phyloP scores from a whole-genome alignment of 2,113 vertebrate species.

The Etheostoma cragini region DNA sequence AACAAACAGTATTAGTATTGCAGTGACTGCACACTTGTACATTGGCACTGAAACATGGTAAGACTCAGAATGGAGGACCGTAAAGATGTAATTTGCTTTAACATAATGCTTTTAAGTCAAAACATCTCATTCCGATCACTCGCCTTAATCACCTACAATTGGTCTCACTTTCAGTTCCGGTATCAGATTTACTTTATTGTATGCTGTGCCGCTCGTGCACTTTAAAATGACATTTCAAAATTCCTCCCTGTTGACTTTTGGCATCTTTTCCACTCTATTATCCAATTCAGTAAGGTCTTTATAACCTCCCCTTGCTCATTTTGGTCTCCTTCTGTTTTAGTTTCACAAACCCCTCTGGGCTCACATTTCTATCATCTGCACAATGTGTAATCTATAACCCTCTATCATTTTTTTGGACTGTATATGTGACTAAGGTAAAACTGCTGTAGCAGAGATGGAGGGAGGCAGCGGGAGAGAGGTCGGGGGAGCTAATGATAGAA shows the following conservation, averaged over 20 bases:
- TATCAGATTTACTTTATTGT: constrained; percentile 21
- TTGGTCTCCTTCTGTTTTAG: constrained; percentile 20
- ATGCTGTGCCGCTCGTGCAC: background rate
- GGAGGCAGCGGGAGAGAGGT: constrained; percentile 31
- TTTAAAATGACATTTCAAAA: constrained; percentile 41
- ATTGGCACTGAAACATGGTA: background rate
- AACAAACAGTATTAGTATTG: background rate
- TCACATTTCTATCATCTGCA: constrained; percentile 35
- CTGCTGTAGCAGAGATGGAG: constrained; percentile 34
- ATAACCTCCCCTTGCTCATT: constrained; percentile 20
- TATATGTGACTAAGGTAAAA: constrained; percentile 47
- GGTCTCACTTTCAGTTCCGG: constrained; percentile 1
- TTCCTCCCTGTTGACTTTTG: constrained; percentile 48
- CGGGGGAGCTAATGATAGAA: constrained; percentile 63
- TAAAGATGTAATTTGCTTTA: background rate
- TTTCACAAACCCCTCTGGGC: constrained; percentile 22
- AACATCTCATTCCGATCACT: constrained; percentile 2
- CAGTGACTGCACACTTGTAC: background rate
- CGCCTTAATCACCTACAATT: background rate
- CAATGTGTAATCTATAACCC: constrained; percentile 33
- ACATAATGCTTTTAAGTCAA: constrained; percentile 3
- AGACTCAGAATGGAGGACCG: background rate
- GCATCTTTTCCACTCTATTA: constrained; percentile 37
- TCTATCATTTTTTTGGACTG: constrained; percentile 38
- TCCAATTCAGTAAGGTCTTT: constrained; percentile 35